Percentiles rank a stretch among this genome's conserved stretches.
These are phyloP conservation scores for Muricea muricata DNA, from an alignment of 92 coral and sea anemone genomes.

Conservation along the genomic window DNA sequence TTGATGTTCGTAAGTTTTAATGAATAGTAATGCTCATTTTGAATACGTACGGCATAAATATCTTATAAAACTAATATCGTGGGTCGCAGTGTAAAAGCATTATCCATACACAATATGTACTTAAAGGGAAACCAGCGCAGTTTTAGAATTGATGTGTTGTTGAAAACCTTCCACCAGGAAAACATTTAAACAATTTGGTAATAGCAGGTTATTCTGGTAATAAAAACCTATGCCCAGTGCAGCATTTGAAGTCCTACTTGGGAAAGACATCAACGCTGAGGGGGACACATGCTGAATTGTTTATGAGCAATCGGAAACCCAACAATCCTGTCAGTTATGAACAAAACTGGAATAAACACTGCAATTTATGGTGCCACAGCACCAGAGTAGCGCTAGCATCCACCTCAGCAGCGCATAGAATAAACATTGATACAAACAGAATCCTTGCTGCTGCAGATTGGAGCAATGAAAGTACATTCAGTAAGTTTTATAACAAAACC, in stretches of 20 bases:
- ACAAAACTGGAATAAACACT: no score
- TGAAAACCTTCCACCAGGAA: neutral
- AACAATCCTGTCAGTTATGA: neutral
- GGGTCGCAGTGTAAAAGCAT: conserved; percentile 7
- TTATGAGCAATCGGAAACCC: neutral
- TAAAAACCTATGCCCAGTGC: neutral
- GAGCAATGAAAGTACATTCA: no score
- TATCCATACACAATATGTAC: neutral
- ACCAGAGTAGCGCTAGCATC: conserved; percentile 19
- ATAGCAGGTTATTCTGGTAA: neutral
- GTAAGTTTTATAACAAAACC: no score
- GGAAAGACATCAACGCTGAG: conserved; percentile 5
- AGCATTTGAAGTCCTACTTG: neutral
- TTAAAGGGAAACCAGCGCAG: neutral
- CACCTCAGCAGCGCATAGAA: conserved; percentile 3
- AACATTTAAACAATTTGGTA: neutral
- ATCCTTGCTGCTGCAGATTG: conserved; percentile 4
- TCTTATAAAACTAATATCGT: no score
- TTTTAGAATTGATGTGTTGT: neutral
- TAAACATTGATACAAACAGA: neutral
- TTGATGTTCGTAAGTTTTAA: no score
- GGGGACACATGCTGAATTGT: neutral
- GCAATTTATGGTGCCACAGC: neutral
- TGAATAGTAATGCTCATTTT: no score
- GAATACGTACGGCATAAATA: no score